These are phyloP conservation scores for Peromyscus attwateri DNA, from an alignment of 2,797 vertebrate species.

Conservation along the genomic window DNA sequence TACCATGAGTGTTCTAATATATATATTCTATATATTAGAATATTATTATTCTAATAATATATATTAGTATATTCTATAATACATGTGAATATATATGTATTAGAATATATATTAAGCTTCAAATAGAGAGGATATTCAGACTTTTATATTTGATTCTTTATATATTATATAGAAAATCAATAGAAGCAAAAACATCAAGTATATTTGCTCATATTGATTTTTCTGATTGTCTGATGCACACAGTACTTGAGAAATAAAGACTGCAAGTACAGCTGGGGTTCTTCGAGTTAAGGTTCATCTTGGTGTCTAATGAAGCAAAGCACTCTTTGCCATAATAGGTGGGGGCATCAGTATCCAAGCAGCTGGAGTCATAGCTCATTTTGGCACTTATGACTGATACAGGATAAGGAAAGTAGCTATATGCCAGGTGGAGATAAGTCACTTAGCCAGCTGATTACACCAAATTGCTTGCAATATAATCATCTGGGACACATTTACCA, in stretches of 20 bases:
- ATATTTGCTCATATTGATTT: background rate
- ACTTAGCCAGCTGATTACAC: slow-evolving; percentile 74
- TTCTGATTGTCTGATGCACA: background rate
- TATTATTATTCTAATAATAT: background rate
- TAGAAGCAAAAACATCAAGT: background rate
- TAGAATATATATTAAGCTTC: background rate
- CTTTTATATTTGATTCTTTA: background rate
- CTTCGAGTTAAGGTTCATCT: slow-evolving; percentile 33
- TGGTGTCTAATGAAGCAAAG: slow-evolving; percentile 49
- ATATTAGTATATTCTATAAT: background rate
- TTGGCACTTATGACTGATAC: slow-evolving; percentile 45
- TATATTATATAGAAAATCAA: background rate
- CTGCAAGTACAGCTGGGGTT: background rate
- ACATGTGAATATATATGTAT: background rate
- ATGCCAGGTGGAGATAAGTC: slow-evolving; percentile 76
- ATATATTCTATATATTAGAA: background rate
- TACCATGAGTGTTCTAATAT: background rate
- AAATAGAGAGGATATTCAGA: background rate
- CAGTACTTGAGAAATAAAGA: slow-evolving; percentile 15
- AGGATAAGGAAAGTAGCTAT: slow-evolving; percentile 54
- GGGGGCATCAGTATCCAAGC: background rate
- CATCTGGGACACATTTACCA: slow-evolving; percentile 69
- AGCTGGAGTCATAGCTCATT: slow-evolving; percentile 61
- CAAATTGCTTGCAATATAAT: slow-evolving; percentile 76
- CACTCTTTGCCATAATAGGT: slow-evolving; percentile 19